Evolutionary conservation across 1,140 invertebrate genomes (phyloP).

Genomic region (Phenacoccus solenopsis): DNA sequence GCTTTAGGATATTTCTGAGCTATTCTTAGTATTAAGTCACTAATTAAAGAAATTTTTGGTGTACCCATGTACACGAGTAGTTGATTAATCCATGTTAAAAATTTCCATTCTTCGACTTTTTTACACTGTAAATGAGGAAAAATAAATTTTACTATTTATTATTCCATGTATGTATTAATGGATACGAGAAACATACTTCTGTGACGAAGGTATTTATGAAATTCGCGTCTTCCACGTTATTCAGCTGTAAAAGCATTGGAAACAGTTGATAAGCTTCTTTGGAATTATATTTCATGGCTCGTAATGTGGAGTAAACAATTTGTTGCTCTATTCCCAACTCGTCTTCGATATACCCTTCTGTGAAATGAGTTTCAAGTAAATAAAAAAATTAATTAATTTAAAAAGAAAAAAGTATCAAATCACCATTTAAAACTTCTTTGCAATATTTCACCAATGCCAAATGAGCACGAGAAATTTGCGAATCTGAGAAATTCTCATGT

Average conservation of each 20-base stretch:
- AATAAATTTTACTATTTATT: neutral
- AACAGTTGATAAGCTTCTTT: neutral
- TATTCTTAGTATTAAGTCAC: neutral
- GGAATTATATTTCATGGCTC: neutral
- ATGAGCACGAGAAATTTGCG: neutral
- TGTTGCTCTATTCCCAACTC: neutral
- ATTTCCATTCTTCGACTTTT: slow-evolving; percentile 9
- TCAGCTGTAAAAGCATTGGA: neutral
- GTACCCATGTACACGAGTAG: neutral
- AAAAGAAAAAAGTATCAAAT: too few species aligned
- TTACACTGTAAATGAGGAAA: neutral
- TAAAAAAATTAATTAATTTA: too few species aligned
- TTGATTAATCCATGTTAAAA: neutral
- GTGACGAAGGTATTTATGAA: neutral
- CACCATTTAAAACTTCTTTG: neutral
- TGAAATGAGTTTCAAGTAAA: too few species aligned
- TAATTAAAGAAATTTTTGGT: neutral
- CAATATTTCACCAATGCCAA: neutral
- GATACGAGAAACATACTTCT: neutral
- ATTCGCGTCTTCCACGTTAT: neutral
- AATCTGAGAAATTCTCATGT: neutral
- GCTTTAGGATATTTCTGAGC: neutral
- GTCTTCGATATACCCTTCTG: neutral
- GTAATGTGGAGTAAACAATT: neutral
- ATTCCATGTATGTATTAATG: neutral